Conservation (phyloP, 2,888 invertebrate species). For the Drosophila atroscutellata region DNA sequence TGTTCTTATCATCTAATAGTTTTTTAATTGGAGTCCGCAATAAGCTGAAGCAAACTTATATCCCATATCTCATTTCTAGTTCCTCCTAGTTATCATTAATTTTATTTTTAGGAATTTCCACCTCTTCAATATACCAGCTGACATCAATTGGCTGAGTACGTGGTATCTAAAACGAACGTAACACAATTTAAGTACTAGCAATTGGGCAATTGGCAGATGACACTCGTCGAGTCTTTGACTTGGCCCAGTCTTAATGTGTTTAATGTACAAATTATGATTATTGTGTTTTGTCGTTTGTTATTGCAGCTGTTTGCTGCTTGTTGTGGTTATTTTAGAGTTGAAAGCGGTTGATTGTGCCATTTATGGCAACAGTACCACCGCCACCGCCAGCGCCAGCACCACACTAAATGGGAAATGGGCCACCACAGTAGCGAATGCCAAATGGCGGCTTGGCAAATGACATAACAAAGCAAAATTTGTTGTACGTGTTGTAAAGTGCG, state of each 20-base stretch:
- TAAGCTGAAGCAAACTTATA: not conserved
- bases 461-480: constrained; percentile 46
- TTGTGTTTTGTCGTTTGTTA: constrained; percentile 30
- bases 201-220: constrained; percentile 51
- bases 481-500: constrained; percentile 54
- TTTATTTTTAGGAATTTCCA: not conserved
- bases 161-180: constrained; percentile 34
- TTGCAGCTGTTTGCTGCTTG: constrained; percentile 25
- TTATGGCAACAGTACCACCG: constrained; percentile 49
- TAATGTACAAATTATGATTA: constrained; percentile 75
- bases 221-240: constrained; percentile 32
- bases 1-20: not conserved
- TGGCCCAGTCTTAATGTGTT: constrained; percentile 64
- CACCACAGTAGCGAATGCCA: constrained; percentile 53
- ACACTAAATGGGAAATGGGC: constrained; percentile 68
- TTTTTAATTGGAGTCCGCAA: not conserved
- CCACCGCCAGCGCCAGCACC: constrained; percentile 3
- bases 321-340: constrained; percentile 28
- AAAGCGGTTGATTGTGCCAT: constrained; percentile 72
- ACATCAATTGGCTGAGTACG: not conserved
- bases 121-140: not conserved
- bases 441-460: constrained; percentile 37
- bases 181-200: constrained; percentile 33
- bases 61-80: not conserved
- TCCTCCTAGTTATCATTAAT: not conserved